phyloP scores from a whole-genome alignment of 2,797 vertebrate species.

The Intellagama lesueurii region DNA sequence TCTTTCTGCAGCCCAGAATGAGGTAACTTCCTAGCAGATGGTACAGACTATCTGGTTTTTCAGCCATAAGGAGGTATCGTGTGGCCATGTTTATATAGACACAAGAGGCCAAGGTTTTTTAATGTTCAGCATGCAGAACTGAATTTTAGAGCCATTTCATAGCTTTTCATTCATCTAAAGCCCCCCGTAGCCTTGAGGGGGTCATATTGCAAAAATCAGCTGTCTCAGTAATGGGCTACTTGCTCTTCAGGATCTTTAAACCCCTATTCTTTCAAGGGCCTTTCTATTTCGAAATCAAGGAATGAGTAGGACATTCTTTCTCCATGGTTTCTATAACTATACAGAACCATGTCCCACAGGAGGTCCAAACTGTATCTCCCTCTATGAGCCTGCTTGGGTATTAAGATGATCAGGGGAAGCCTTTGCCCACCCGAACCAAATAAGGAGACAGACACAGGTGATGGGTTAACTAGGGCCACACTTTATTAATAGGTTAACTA shows the following conservation, averaged over 20 bases:
- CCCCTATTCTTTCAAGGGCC: no score
- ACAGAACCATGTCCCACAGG: no score
- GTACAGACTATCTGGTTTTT: slow-evolving; percentile 29
- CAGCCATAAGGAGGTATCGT: background rate
- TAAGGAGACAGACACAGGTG: no score
- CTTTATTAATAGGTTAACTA: no score
- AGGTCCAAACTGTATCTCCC: no score
- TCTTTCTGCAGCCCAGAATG: background rate
- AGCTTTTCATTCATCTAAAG: background rate
- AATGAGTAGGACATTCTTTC: no score
- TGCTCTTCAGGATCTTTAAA: no score
- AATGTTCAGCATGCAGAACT: background rate
- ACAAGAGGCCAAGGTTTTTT: background rate
- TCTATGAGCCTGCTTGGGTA: no score
- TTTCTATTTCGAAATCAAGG: background rate
- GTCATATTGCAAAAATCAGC: background rate
- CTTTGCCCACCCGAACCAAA: no score
- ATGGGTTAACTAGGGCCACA: no score
- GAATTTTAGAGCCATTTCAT: background rate
- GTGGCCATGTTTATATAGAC: background rate
- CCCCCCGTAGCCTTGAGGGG: background rate
- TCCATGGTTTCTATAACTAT: no score
- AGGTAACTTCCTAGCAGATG: background rate
- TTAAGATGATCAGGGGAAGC: no score
- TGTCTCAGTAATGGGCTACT: background rate